Evolutionary conservation across 2,888 invertebrate genomes (phyloP).

Genomic region (Chironomus riparius): DNA sequence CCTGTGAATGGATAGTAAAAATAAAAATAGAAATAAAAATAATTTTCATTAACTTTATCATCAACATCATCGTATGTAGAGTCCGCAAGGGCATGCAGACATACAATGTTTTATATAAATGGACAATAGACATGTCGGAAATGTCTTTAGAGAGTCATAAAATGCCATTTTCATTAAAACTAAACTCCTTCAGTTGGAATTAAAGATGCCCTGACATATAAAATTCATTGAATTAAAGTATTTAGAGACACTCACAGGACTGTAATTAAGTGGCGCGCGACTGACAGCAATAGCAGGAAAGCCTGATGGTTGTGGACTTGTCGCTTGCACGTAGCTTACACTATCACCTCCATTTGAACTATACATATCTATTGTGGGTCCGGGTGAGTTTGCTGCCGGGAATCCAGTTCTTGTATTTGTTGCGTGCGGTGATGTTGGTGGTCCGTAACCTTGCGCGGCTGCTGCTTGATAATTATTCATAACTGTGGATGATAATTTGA

Average conservation of each 20-base stretch:
- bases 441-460: constrained; percentile 69
- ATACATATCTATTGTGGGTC: constrained; percentile 88
- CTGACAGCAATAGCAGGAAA: constrained; percentile 91
- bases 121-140: neutral
- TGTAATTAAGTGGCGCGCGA: constrained; percentile 87
- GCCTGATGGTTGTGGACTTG: constrained; percentile 93
- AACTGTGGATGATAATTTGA: constrained; percentile 51
- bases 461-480: constrained; percentile 91
- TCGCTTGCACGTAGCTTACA: constrained; percentile 92
- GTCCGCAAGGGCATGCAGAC: neutral
- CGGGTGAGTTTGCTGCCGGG: constrained; percentile 86
- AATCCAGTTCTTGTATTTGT: constrained; percentile 66
- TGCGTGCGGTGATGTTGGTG: constrained; percentile 73
- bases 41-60: no score
- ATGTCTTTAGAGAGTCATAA: neutral
- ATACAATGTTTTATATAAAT: constrained; percentile 38
- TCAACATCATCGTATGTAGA: neutral
- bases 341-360: constrained; percentile 77
- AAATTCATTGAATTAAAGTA: neutral
- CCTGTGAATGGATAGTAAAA: constrained; percentile 54
- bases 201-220: no score
- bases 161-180: neutral
- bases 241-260: constrained; percentile 62
- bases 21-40: neutral
- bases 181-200: no score